A percentile compares a stretch with the other conserved stretches of the same genome.
These are phyloP conservation scores for Semotilus atromaculatus DNA, from an alignment of 2,797 vertebrate species.

Conservation along the genomic window DNA sequence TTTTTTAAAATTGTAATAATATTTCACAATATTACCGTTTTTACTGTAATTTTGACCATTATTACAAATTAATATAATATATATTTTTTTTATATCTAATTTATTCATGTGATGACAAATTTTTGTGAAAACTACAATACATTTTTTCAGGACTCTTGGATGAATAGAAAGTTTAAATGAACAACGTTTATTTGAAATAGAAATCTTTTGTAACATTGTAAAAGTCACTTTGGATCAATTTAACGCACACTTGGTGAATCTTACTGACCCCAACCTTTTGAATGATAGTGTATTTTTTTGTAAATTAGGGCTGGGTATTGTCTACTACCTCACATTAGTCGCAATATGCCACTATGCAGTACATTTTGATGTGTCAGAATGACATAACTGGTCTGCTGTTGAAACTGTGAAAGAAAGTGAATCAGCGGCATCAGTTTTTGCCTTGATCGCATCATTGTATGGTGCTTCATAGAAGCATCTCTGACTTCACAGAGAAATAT, in stretches of 20 bases:
- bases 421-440: neutral
- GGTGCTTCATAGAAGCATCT: neutral
- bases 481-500: neutral
- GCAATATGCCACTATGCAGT: neutral
- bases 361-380: neutral
- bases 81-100: neutral
- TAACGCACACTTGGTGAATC: too few species aligned
- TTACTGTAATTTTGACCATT: too few species aligned
- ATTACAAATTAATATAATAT: too few species aligned
- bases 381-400: neutral
- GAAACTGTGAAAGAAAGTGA: slow-evolving; percentile 9
- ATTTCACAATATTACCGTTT: too few species aligned
- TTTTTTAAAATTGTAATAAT: too few species aligned
- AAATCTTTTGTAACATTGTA: too few species aligned
- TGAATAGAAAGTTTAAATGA: too few species aligned
- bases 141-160: too few species aligned
- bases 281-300: neutral
- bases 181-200: too few species aligned
- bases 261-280: neutral
- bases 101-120: neutral
- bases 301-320: neutral
- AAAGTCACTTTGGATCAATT: too few species aligned
- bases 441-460: neutral
- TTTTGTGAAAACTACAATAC: too few species aligned
- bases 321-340: neutral